Evolutionary conservation across 2,113 vertebrate genomes (phyloP).

Genomic region (Morphnarchus princeps): DNA sequence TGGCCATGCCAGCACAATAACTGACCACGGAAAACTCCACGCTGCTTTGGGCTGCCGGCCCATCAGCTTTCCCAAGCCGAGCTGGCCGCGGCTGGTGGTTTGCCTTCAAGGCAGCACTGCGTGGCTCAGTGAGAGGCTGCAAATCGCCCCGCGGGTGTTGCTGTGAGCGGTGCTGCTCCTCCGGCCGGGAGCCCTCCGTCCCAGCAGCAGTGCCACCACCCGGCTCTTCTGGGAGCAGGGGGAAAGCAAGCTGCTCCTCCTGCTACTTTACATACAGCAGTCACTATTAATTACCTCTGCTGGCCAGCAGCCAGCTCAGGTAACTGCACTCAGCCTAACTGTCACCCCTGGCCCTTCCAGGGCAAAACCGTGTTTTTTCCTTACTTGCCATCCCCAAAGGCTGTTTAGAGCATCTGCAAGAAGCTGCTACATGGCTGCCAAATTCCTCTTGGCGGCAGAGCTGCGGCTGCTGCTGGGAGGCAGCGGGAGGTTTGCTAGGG

Average conservation of each 20-base stretch:
- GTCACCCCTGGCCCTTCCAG: neutral
- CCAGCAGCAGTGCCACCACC: neutral
- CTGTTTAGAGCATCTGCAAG: neutral
- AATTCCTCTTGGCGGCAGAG: neutral
- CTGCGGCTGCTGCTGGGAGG: neutral
- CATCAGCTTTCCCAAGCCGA: neutral
- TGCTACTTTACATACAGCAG: neutral
- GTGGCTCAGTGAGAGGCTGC: neutral
- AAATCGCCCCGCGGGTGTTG: neutral
- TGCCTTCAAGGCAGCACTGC: neutral
- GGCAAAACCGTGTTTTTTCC: neutral
- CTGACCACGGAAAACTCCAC: conserved; percentile 30
- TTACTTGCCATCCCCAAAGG: neutral
- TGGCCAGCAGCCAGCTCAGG: neutral
- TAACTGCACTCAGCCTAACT: neutral
- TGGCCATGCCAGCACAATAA: neutral
- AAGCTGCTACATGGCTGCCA: neutral
- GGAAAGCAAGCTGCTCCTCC: neutral
- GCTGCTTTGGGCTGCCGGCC: neutral
- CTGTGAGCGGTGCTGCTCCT: neutral
- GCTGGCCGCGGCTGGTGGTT: neutral
- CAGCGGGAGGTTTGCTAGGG: neutral
- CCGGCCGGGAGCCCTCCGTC: accelerated
- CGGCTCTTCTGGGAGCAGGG: neutral
- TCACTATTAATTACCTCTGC: neutral